These are phyloP conservation scores for Trachelus tabidus DNA, from an alignment of 2,888 invertebrate species.

Conservation along the genomic window DNA sequence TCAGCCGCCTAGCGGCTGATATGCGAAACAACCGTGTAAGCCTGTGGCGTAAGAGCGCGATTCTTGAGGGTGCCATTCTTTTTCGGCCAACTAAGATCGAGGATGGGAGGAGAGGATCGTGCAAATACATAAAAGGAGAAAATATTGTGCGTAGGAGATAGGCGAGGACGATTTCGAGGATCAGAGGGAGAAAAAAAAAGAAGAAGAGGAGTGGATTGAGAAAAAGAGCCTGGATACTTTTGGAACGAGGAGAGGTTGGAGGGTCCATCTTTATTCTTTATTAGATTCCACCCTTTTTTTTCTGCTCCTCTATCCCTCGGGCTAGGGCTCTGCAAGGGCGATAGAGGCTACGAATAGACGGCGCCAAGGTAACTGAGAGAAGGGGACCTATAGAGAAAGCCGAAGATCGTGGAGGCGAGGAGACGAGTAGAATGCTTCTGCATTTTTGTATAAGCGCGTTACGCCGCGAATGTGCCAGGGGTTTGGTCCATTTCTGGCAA, in stretches of 20 bases:
- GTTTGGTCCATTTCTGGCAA: slow-evolving; percentile 32
- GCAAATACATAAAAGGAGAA: background rate
- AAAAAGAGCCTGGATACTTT: slow-evolving; percentile 7
- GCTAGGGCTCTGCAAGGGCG: background rate
- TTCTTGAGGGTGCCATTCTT: background rate
- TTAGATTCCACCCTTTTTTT: slow-evolving; percentile 28
- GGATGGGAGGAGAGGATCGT: background rate
- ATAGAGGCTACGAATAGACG: background rate
- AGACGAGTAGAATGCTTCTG: background rate
- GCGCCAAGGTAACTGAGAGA: background rate
- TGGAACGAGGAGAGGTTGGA: slow-evolving; percentile 17
- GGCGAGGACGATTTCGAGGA: background rate
- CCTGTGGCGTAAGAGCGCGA: background rate
- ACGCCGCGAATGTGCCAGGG: slow-evolving; percentile 1
- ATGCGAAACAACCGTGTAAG: background rate
- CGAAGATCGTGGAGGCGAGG: background rate
- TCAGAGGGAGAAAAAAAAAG: background rate
- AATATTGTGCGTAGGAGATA: background rate
- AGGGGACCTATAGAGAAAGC: background rate
- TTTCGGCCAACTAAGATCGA: background rate
- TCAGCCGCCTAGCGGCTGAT: background rate
- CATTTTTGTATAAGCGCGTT: slow-evolving; percentile 3
- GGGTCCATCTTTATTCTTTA: slow-evolving; percentile 40
- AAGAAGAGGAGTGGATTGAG: background rate
- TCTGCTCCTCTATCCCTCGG: slow-evolving; percentile 5